Evolutionary conservation across 2,113 vertebrate genomes (phyloP).

Genomic region (Tenrec ecaudatus): DNA sequence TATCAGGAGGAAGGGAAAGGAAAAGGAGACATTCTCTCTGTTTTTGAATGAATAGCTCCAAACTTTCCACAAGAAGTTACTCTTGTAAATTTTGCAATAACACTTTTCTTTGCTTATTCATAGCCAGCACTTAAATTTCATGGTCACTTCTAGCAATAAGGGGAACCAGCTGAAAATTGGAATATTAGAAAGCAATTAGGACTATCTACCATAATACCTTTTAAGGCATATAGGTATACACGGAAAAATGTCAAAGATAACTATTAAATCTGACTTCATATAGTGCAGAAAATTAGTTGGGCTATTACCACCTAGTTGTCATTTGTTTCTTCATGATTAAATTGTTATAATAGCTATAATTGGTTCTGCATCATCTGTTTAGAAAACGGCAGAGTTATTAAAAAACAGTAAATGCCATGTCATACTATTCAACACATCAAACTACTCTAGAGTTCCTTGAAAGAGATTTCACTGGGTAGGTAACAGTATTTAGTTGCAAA

Average conservation of each 20-base stretch:
- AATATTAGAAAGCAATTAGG: neutral
- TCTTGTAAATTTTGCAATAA: slow-evolving; percentile 5
- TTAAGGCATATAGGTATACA: neutral
- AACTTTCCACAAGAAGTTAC: neutral
- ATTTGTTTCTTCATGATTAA: slow-evolving; percentile 81
- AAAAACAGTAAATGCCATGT: slow-evolving; percentile 70
- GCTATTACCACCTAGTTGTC: slow-evolving; percentile 55
- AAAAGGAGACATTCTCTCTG: neutral
- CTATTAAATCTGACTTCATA: slow-evolving; percentile 63
- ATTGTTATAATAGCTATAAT: slow-evolving; percentile 75
- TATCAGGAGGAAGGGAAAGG: neutral
- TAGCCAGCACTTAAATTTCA: neutral
- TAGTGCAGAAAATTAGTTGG: slow-evolving; percentile 60
- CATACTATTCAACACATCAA: slow-evolving; percentile 59
- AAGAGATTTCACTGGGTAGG: slow-evolving; percentile 48
- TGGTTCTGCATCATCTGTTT: slow-evolving; percentile 79
- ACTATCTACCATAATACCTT: neutral
- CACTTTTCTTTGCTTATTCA: neutral
- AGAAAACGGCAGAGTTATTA: slow-evolving; percentile 81
- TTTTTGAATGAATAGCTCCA: neutral
- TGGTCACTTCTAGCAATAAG: neutral
- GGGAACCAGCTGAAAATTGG: neutral
- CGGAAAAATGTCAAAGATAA: slow-evolving; percentile 15
- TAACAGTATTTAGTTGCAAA: slow-evolving; percentile 45
- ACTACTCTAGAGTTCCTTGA: slow-evolving; percentile 59